Evolutionary conservation across 1,140 invertebrate species (phyloP).

Genomic region (Hyles euphorbiae): DNA sequence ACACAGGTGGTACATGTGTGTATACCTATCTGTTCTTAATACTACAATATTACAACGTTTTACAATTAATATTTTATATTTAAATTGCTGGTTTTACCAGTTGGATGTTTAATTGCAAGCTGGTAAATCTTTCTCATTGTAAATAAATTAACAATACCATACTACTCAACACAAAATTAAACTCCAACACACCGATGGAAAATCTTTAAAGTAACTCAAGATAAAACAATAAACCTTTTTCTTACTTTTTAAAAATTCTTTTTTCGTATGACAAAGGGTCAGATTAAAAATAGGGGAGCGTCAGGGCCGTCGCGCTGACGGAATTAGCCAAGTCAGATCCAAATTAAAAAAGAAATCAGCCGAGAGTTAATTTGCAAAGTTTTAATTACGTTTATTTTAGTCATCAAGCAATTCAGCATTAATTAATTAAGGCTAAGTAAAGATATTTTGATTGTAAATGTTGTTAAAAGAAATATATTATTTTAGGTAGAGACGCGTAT

Average conservation of each 20-base stretch:
- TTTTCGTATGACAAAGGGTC: conserved; percentile 47
- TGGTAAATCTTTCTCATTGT: too few relatives aligned
- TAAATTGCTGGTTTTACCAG: too few relatives aligned
- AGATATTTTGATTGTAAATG: conserved; percentile 13
- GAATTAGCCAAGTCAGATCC: conserved; percentile 59
- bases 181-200: neutral
- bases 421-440: conserved; percentile 47
- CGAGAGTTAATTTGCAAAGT: conserved; percentile 63
- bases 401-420: conserved; percentile 50
- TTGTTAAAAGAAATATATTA: neutral
- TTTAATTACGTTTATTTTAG: conserved; percentile 74
- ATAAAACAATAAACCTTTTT: conserved; percentile 12
- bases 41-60: too few relatives aligned
- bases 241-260: conserved; percentile 12
- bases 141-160: too few relatives aligned
- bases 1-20: too few relatives aligned
- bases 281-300: conserved; percentile 51
- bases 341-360: conserved; percentile 73
- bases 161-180: too few relatives aligned
- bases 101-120: too few relatives aligned
- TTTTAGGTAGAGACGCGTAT: too few relatives aligned
- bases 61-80: too few relatives aligned
- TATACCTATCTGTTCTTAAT: too few relatives aligned
- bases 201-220: conserved; percentile 12
- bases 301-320: conserved; percentile 58